A percentile compares a stretch with the other conserved stretches of the same genome.
These are phyloP conservation scores for Ennomos erosarius DNA, from an alignment of 2,888 invertebrate genomes.

Conservation along the genomic window DNA sequence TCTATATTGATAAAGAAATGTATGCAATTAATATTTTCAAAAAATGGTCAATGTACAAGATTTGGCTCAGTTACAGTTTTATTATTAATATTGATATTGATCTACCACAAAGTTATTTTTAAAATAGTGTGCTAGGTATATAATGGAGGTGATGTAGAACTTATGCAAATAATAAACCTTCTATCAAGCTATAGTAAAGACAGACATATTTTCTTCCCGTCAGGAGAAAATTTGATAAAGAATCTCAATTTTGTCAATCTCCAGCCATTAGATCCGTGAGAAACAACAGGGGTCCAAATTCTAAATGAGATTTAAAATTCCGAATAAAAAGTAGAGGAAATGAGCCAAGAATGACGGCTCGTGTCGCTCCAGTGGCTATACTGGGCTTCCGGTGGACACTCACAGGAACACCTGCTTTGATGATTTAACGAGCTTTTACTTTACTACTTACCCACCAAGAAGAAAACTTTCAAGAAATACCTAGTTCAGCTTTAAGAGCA, in stretches of 20 bases:
- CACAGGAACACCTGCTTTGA: slow-evolving; percentile 63
- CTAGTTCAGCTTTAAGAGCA: slow-evolving; percentile 2
- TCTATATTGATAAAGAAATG: too few species aligned
- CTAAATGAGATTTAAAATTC: slow-evolving; percentile 61
- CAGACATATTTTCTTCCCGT: too few species aligned
- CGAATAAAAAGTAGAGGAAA: slow-evolving; percentile 70
- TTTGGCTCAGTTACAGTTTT: too few species aligned
- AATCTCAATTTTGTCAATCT: slow-evolving; percentile 44
- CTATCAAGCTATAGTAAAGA: too few species aligned
- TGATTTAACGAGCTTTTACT: slow-evolving; percentile 26
- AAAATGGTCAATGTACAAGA: too few species aligned
- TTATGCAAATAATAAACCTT: too few species aligned
- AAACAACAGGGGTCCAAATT: slow-evolving; percentile 53
- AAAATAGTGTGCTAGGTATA: too few species aligned
- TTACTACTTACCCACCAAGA: slow-evolving; percentile 1
- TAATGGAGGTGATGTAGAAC: too few species aligned
- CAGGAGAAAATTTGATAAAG: not conserved
- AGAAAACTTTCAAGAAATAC: not conserved
- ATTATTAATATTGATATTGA: too few species aligned
- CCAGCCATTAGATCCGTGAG: slow-evolving; percentile 52
- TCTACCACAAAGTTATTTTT: too few species aligned
- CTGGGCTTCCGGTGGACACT: slow-evolving; percentile 67
- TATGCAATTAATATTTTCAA: too few species aligned
- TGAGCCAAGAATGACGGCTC: slow-evolving; percentile 69
- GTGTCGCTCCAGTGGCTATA: slow-evolving; percentile 68